Conservation (phyloP, 2,797 vertebrate species). For the Manis crassicaudata region DNA sequence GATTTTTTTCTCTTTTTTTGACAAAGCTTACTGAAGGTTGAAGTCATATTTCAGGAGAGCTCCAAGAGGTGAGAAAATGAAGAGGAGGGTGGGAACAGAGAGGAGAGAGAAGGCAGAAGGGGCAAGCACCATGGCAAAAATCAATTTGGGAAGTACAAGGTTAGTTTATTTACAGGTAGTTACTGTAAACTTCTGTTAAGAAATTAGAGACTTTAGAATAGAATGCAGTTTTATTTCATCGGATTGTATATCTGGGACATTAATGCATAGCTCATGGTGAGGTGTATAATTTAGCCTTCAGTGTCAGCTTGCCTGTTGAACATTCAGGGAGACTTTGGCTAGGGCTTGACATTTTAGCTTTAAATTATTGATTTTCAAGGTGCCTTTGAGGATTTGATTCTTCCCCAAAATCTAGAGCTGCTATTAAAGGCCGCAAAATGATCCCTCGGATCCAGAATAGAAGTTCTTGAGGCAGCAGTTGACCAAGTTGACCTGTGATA, state of each 20-base stretch:
- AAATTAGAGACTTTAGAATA: background rate
- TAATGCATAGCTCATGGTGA: background rate
- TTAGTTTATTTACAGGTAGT: background rate
- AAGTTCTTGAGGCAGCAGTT: background rate
- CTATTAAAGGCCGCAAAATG: background rate
- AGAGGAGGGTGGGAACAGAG: background rate
- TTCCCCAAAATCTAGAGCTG: background rate
- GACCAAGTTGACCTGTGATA: background rate
- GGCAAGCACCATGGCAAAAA: background rate
- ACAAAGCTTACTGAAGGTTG: background rate
- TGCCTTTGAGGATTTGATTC: background rate
- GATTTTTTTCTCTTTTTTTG: background rate
- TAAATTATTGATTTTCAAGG: slow-evolving; percentile 27
- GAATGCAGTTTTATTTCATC: background rate
- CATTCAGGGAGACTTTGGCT: background rate
- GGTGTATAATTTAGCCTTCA: background rate
- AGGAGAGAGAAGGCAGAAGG: background rate
- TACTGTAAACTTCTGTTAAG: background rate
- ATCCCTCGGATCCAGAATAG: background rate
- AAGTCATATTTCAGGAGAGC: background rate
- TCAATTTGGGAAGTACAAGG: background rate
- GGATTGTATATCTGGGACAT: background rate
- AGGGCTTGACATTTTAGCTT: background rate
- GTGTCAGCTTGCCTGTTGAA: background rate
- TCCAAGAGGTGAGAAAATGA: background rate